These are phyloP conservation scores for Monoplex corrugatus DNA, from an alignment of 2,888 invertebrate genomes.

Conservation along the genomic window DNA sequence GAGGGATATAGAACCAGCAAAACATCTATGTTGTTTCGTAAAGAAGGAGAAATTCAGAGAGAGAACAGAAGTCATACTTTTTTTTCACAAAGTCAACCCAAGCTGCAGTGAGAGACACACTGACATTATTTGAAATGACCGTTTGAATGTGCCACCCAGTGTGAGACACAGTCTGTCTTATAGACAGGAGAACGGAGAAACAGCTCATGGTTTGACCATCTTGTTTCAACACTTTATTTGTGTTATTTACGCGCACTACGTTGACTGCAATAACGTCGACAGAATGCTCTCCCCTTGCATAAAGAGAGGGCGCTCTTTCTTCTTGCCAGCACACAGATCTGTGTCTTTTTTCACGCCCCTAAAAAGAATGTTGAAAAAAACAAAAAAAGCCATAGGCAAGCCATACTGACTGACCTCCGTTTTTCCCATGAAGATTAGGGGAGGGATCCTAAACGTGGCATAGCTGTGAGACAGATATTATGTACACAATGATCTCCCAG, in stretches of 20 bases:
- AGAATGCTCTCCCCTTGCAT: not conserved
- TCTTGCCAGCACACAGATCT: not conserved
- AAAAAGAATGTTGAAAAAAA: too few relatives aligned
- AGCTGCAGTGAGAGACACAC: too few relatives aligned
- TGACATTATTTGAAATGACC: not conserved
- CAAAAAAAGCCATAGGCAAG: too few relatives aligned
- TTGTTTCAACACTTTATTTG: conserved; percentile 16
- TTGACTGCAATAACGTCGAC: conserved; percentile 8
- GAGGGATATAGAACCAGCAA: conserved; percentile 39
- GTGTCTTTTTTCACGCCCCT: too few relatives aligned
- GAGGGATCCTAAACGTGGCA: too few relatives aligned
- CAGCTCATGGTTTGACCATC: not conserved
- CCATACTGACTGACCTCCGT: not conserved
- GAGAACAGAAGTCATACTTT: too few relatives aligned
- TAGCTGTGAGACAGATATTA: too few relatives aligned
- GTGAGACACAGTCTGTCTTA: too few relatives aligned
- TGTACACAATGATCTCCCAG: too few relatives aligned
- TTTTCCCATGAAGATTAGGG: not conserved
- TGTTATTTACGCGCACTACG: conserved; percentile 24
- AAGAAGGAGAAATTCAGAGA: conserved; percentile 43
- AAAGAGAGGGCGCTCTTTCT: conserved; percentile 19
- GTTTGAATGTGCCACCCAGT: not conserved
- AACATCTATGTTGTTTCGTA: too few relatives aligned
- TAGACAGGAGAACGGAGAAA: not conserved
- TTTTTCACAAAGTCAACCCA: too few relatives aligned